Conservation (phyloP, 1,140 invertebrate genomes). For the Diachasmimorpha longicaudata region DNA sequence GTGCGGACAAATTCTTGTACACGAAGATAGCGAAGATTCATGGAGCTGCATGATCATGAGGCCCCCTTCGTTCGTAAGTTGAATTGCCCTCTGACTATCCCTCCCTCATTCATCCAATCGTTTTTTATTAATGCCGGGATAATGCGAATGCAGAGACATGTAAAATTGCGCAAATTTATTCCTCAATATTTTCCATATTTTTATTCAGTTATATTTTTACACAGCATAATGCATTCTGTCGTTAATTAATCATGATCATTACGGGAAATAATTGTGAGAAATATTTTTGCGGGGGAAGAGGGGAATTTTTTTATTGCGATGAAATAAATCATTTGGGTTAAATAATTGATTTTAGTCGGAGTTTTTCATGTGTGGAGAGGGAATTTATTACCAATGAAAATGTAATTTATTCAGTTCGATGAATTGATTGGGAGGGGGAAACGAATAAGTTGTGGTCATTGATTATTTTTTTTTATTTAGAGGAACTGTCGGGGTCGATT, state of each 20-base stretch:
- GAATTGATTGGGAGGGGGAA: no score
- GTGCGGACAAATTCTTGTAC: conserved; percentile 22
- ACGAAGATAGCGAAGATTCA: conserved; percentile 20
- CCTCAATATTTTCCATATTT: conserved; percentile 2
- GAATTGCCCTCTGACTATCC: conserved; percentile 10
- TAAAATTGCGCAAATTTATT: conserved; percentile 18
- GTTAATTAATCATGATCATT: not conserved
- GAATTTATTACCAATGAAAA: not conserved
- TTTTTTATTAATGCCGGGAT: conserved; percentile 14
- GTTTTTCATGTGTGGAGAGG: not conserved
- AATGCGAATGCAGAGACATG: conserved; percentile 19
- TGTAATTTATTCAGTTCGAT: not conserved
- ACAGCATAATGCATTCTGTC: not conserved
- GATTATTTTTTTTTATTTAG: no score
- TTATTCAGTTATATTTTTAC: not conserved
- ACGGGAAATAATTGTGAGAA: not conserved
- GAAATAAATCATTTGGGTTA: not conserved
- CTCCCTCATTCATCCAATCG: not conserved
- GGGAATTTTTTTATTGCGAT: not conserved
- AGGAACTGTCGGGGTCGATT: no score
- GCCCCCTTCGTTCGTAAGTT: not conserved
- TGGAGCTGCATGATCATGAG: not conserved
- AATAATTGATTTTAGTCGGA: not conserved
- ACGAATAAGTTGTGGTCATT: no score
- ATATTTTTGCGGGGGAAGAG: not conserved